Base-by-base conservation (phyloP, 1,140 invertebrate species). In the Bombus pascuorum region DNA sequence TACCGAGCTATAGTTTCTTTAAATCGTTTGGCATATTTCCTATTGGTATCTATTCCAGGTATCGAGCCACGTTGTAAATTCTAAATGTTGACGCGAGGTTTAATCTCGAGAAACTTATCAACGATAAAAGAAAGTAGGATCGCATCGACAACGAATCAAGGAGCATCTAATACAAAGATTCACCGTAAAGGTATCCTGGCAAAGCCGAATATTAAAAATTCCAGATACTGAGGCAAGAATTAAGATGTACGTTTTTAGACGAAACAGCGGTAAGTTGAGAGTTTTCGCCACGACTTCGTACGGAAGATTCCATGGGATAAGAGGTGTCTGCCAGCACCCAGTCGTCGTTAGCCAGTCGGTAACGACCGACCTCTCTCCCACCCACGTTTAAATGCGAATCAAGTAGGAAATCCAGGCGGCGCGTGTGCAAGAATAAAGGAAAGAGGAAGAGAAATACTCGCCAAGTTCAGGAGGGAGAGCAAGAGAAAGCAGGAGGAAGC, bases 321-420 rank as follows among this genome's bases (percentile, higher is more conserved):
- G 82, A 90, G 88, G 44, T 82, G 88, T 89, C 86, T 86, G 79
- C 77, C 79, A 70, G 88, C 82, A 88, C 81, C 86, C 72, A 82
- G 78, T 62, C 83, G 62, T 90, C 83, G 81, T 91, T 90, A 90
- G 81, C 83, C 78, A 42, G 39, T 86, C 83, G 83, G 77, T 90
- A 91, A 91, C 78, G 89, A 91, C 86, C 89, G 80, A 47, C 76
- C 75, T 88, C 80, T 78, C 83, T 74, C 88, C 71, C 89, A 76
- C 80, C 66, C 83, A 78, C 70, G 73, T 81, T 88, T 65, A 76
- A 88, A 71, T 47, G 83, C 65, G 76, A 71, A 74, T 76, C 15
- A 83, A 85, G 76, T 80, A 81, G 84, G 73, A 81, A 87, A 86
- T 88, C 28, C 79, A 89, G 66, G n/a, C 44, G 44, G 62, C 47